These are phyloP conservation scores for Periphyllus acericola DNA, from an alignment of 2,888 invertebrate species.

Conservation along the genomic window DNA sequence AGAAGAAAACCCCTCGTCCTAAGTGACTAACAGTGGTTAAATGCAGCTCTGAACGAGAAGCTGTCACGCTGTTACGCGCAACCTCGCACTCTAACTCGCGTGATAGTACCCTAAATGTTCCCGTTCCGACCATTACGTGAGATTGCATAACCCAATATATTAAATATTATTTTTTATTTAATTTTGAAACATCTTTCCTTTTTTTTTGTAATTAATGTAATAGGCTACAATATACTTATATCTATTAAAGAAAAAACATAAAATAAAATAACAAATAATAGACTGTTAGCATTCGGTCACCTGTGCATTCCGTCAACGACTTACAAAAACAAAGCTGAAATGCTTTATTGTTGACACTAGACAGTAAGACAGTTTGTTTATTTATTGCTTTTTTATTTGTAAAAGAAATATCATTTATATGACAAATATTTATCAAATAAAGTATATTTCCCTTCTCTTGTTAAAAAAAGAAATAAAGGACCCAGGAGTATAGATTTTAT, in stretches of 20 bases:
- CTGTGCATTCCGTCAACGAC: constrained; percentile 56
- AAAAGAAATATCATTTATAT: constrained; percentile 40
- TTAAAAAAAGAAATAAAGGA: constrained; percentile 32
- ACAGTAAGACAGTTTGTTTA: constrained; percentile 53
- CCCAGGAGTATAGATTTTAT: constrained; percentile 45
- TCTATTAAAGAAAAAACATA: constrained; percentile 52
- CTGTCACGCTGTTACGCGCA: constrained; percentile 73
- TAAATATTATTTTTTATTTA: constrained; percentile 58
- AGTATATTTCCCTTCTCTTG: constrained; percentile 31
- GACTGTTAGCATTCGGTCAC: constrained; percentile 55
- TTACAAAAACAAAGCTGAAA: constrained; percentile 20
- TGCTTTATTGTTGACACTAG: constrained; percentile 52
- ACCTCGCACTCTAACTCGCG: constrained; percentile 75
- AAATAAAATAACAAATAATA: constrained; percentile 56
- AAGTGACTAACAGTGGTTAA: constrained; percentile 85
- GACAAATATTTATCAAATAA: constrained; percentile 46
- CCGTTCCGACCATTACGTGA: constrained; percentile 61
- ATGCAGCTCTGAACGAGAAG: constrained; percentile 75
- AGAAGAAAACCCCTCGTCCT: constrained; percentile 94
- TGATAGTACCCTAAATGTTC: constrained; percentile 72
- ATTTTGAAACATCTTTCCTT: constrained; percentile 53
- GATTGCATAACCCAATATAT: constrained; percentile 53
- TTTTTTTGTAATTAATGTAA: constrained; percentile 55
- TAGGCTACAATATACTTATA: constrained; percentile 62
- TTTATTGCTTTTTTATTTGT: constrained; percentile 38